Percentiles rank a stretch among this genome's conserved stretches.
Evolutionary conservation across 2,797 vertebrate species (phyloP).

Genomic region (Corythornis leucogaster): DNA sequence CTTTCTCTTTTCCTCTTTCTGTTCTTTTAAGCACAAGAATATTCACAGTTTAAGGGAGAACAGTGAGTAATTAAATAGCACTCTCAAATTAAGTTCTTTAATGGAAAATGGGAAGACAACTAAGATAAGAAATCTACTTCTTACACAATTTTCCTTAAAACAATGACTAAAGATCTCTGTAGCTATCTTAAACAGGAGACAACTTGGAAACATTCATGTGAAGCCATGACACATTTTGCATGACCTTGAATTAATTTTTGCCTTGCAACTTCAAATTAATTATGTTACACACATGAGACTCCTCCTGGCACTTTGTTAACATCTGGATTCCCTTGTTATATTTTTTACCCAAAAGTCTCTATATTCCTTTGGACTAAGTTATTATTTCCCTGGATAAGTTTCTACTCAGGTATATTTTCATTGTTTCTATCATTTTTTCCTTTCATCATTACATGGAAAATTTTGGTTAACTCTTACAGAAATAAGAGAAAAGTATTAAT

Average conservation of each 20-base stretch:
- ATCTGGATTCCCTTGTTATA: conserved; percentile 26
- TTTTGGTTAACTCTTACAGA: neutral
- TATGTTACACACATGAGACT: neutral
- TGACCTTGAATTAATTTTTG: conserved; percentile 23
- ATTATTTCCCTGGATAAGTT: neutral
- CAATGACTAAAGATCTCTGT: neutral
- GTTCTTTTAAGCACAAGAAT: neutral
- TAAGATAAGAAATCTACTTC: neutral
- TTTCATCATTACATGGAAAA: neutral
- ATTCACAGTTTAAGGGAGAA: neutral
- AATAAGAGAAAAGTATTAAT: neutral
- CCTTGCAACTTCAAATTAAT: conserved; percentile 12
- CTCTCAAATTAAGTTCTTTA: neutral
- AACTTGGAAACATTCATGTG: neutral
- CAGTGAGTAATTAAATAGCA: neutral
- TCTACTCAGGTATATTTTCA: neutral
- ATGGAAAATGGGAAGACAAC: neutral
- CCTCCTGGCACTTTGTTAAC: conserved; percentile 17
- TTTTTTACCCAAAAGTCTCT: neutral
- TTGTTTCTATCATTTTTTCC: neutral
- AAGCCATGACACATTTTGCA: neutral
- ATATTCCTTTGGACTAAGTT: neutral
- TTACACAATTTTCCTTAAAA: neutral
- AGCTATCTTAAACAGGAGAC: neutral
- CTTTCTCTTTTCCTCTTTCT: neutral